phyloP scores from a whole-genome alignment of 2,888 invertebrate species.

The Drosophila borealis region DNA sequence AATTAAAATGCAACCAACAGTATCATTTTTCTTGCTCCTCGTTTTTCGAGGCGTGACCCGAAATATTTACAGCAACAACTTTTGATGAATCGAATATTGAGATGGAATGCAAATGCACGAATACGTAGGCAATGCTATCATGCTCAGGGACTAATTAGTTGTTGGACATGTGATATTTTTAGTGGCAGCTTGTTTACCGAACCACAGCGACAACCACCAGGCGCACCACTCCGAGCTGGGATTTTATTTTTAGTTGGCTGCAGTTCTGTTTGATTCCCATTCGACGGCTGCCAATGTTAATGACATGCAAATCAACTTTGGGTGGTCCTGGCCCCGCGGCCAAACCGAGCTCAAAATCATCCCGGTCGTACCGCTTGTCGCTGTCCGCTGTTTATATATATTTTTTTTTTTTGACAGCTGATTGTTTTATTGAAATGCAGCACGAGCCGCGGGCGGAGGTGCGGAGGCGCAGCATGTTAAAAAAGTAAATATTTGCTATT shows the following conservation, averaged over 20 bases:
- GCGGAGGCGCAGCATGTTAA: conserved; percentile 47
- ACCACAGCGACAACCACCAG: conserved; percentile 14
- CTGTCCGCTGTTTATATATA: conserved; percentile 41
- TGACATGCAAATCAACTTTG: conserved; percentile 77
- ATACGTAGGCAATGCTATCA: conserved; percentile 13
- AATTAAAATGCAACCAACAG: conserved; percentile 19
- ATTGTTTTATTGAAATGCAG: conserved; percentile 70
- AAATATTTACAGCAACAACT: conserved; percentile 27
- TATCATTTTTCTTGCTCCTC: conserved; percentile 28
- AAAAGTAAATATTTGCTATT: conserved; percentile 69
- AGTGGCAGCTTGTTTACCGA: conserved; percentile 64
- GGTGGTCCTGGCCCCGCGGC: conserved; percentile 55
- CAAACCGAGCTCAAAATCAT: conserved; percentile 19
- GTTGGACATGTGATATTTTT: conserved; percentile 71
- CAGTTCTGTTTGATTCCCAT: conserved; percentile 50
- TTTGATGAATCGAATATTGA: conserved; percentile 18
- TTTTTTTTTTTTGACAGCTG: conserved; percentile 60
- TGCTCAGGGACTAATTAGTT: conserved; percentile 52
- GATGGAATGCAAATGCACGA: neutral
- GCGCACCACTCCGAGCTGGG: conserved; percentile 3
- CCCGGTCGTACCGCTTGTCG: neutral
- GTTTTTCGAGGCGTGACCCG: conserved; percentile 47
- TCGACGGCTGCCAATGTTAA: conserved; percentile 58
- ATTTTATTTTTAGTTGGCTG: conserved; percentile 62
- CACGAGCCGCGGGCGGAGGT: conserved; percentile 38